Conservation (phyloP, 2,797 vertebrate genomes). For the Pipistrellus nathusii region DNA sequence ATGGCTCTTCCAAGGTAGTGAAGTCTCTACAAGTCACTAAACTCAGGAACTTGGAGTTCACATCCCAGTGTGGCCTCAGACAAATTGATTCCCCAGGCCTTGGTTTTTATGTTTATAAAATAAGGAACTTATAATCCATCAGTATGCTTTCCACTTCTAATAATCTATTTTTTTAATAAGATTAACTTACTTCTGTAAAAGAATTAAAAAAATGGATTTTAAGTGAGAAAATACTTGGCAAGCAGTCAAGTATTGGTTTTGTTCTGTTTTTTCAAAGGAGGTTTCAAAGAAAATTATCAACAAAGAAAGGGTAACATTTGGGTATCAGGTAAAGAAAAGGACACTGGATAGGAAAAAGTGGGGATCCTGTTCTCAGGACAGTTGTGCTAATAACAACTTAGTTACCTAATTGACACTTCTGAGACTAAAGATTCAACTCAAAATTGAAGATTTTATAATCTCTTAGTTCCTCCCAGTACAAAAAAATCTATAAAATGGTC, state of each 20-base stretch:
- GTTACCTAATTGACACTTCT: neutral
- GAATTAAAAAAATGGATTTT: neutral
- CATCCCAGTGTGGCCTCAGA: neutral
- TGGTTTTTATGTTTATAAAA: neutral
- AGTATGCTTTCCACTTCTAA: neutral
- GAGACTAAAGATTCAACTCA: neutral
- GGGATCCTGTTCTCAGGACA: neutral
- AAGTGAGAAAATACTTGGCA: neutral
- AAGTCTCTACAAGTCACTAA: neutral
- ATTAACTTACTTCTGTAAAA: constrained; percentile 5
- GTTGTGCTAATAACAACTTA: neutral
- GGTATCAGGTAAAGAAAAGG: neutral
- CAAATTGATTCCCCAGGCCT: neutral
- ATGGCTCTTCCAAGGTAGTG: neutral
- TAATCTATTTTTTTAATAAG: neutral
- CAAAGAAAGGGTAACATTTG: neutral
- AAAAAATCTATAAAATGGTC: constrained; percentile 26
- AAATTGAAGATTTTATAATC: neutral
- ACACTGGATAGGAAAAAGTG: neutral
- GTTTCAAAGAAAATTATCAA: constrained; percentile 50
- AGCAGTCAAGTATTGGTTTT: neutral
- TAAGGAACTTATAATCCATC: neutral
- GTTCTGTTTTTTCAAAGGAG: neutral
- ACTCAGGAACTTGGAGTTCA: neutral
- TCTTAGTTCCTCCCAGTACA: neutral